These are phyloP conservation scores for Chymomyza amoena DNA, from an alignment of 2,888 invertebrate genomes.

Conservation along the genomic window DNA sequence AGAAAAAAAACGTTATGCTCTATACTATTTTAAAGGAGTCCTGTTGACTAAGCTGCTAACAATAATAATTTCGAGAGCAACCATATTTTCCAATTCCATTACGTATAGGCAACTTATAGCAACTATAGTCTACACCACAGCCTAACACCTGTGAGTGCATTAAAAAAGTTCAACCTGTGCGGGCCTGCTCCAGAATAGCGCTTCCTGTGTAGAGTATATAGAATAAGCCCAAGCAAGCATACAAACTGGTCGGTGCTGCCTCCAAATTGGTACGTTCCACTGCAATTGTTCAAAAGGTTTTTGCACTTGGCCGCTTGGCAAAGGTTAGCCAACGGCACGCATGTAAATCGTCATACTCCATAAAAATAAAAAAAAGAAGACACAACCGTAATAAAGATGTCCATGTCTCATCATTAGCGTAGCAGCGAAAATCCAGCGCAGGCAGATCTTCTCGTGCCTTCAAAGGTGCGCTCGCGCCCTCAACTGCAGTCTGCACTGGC, in stretches of 20 bases:
- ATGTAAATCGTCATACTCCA: not conserved
- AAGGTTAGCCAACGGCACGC: not conserved
- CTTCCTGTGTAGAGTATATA: not conserved
- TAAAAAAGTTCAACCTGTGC: no score
- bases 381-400: conserved; percentile 36
- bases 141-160: no score
- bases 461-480: no score
- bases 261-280: conserved; percentile 38
- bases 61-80: no score
- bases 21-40: no score
- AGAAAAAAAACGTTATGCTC: no score
- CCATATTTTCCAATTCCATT: no score
- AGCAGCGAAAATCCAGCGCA: not conserved
- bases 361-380: not conserved
- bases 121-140: no score
- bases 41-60: no score
- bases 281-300: conserved; percentile 36
- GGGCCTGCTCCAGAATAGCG: no score
- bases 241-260: not conserved
- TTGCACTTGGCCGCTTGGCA: not conserved
- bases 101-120: no score
- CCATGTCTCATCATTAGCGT: conserved; percentile 35
- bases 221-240: not conserved
- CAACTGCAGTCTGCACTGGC: not conserved
- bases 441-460: not conserved